Evolutionary conservation across 2,888 invertebrate species (phyloP), one percentile per base, ranked within the genome.

Genomic region (Meliscaeva auricollis): DNA sequence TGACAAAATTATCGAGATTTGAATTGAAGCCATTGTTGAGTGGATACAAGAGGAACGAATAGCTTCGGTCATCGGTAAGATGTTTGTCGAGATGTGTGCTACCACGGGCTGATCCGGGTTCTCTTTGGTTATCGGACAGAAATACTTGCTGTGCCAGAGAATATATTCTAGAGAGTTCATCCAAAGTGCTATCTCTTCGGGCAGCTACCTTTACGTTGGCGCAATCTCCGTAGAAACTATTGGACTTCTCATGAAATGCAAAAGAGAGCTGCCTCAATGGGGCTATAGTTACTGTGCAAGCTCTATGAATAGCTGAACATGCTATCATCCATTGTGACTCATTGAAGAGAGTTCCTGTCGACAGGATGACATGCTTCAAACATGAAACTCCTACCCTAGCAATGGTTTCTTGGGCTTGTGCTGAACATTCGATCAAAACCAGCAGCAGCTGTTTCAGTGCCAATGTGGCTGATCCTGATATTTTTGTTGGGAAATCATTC

Each of bases 161-260:
- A 89, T 96, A 96, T 50, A 98, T 94, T 87, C 98, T 93, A 44
- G 97, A 95, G 89, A 97, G 96, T 90, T 98, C 98, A 87, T 96
- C 95, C 11, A 96, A 93, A 1, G 96, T 96, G 89, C 97, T 97
- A 91, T 98, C 98, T 79, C 96, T 94, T 58, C 98, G 93, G 0
- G 98, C 98, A 1, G 98, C 98, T 7, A 98, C 98, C 93, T 98
- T 98, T 0, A 98, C 98, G 79, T 97, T 97, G 9, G 96, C 97
- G 87, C 96, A 93, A 91, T 98, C 98, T 0, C 98, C 98, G 91
- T 98, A 98, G 92, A 98, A 98, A 90, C 98, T 98, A 89, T 97
- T 97, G 0, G 98, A 98, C 90, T 97, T 96, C 88, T 96, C 95
- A 89, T 97, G 96, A 91, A 98, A 99, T 44, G 97, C 97, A 89